Evolutionary conservation across 2,797 vertebrate species (phyloP), one percentile per base, ranked within the genome.

Genomic region (Rhodeus uyekii): DNA sequence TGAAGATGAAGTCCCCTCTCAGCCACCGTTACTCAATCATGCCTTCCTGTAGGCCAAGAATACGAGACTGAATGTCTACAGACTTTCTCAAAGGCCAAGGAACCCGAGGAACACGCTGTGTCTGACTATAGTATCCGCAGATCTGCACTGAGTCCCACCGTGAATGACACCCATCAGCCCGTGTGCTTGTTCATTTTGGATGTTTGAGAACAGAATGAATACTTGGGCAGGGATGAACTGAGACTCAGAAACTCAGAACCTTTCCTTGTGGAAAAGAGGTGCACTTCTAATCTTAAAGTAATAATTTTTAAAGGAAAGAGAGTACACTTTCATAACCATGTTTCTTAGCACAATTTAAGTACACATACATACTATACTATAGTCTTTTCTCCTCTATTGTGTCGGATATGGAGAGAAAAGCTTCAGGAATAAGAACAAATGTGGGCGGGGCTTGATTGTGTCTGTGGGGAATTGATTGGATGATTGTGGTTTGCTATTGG

Each of bases 1-100:
- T 60, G 84, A 84, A 53, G 78, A 83, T 81, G 83, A 77, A 67
- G 76, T 85, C 78, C 78, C 19, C 68, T 78, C 53, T 71, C 65
- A 84, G 75, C 65, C 36, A 50, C 42, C 65, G 19, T 38, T 74
- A 83, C 83, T 87, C 78, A 68, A 80, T 80, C 80, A 83, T 84
- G 64, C 58, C 12, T 77, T 29, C 3, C 42, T 27, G 27, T 34
- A 71, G 29, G 60, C 77, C 60, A 85, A 78, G 76, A 85, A 82
- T 44, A 50, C 29, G 36, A n/a, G 19, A 69, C 34, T 14, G 50
- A 50, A 55, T 3, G 2, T 39, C 46, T 44, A 63, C 22, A 22
- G 39, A 53, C 63, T 60, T 80, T 53, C 34, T 76, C 19, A 32
- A 29, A 6, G 19, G 55, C 9, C 36, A 60, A 39, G 22, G 13